Percentiles rank a stretch among this genome's conserved stretches.
phyloP scores from a whole-genome alignment of 2,113 vertebrate species.

The Forbesichthys papilliferus region DNA sequence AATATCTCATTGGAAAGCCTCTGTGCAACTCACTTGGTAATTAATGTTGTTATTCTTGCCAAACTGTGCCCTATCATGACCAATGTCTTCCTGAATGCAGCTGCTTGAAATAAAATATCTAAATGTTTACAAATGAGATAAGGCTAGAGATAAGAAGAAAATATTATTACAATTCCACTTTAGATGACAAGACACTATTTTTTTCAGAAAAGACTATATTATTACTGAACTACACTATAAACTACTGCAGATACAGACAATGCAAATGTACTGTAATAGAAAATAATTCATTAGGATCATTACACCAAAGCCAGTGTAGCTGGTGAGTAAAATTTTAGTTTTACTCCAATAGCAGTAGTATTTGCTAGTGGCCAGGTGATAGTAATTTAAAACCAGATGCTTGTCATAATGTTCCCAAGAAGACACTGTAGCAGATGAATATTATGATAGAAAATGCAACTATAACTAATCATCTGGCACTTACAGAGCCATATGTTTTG shows the following conservation, averaged over 20 bases:
- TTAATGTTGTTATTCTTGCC: conserved; percentile 31
- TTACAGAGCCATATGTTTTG: conserved; percentile 40
- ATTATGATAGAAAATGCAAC: not conserved
- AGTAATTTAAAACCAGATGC: conserved; percentile 36
- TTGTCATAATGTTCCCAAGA: conserved; percentile 21
- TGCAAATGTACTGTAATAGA: not conserved
- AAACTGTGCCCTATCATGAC: not conserved
- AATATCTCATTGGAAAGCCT: conserved; percentile 1
- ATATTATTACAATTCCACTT: too few relatives aligned
- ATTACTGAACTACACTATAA: too few relatives aligned
- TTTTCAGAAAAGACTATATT: too few relatives aligned
- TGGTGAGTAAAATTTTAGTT: conserved; percentile 26
- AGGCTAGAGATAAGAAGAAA: too few relatives aligned
- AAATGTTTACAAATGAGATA: conserved; percentile 3
- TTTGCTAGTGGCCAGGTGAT: conserved; percentile 34
- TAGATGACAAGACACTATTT: too few relatives aligned
- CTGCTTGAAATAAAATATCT: conserved; percentile 15
- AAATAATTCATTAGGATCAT: not conserved
- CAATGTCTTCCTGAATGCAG: conserved; percentile 9
- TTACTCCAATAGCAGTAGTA: conserved; percentile 21
- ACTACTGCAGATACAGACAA: too few relatives aligned
- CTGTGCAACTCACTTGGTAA: conserved; percentile 12
- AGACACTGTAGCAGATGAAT: conserved; percentile 21
- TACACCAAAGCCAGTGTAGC: not conserved
- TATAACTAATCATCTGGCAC: conserved; percentile 26